Evolutionary conservation across 2,113 vertebrate genomes (phyloP).

Genomic region (Megaleporinus macrocephalus): DNA sequence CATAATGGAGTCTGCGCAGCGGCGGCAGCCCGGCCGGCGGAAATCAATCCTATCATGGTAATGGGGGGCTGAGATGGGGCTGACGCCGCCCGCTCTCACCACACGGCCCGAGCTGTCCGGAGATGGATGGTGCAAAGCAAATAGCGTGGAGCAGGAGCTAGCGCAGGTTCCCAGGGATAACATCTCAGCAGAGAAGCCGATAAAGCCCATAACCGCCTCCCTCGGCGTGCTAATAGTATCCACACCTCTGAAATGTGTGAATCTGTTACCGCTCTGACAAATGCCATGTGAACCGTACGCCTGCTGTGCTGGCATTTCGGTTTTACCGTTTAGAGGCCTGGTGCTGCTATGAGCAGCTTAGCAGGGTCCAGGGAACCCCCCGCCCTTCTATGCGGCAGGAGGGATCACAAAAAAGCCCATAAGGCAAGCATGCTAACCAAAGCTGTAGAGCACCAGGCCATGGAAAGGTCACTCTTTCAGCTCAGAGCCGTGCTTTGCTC

Average conservation of each 20-base stretch:
- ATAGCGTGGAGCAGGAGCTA: slow-evolving; percentile 34
- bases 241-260: slow-evolving; percentile 6
- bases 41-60: slow-evolving; percentile 68
- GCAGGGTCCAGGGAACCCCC: not conserved
- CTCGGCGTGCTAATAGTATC: slow-evolving; percentile 24
- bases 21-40: slow-evolving; percentile 37
- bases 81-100: slow-evolving; percentile 23
- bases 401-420: not conserved
- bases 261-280: slow-evolving; percentile 15
- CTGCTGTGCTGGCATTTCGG: not conserved
- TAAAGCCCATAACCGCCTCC: not conserved
- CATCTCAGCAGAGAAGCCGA: slow-evolving; percentile 13
- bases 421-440: not conserved
- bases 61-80: slow-evolving; percentile 65
- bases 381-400: not conserved
- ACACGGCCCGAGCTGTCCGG: slow-evolving; percentile 33
- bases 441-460: not conserved
- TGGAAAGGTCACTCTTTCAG: not conserved
- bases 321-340: not conserved
- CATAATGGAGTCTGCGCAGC: slow-evolving; percentile 63
- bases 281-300: not conserved
- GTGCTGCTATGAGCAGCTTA: not conserved
- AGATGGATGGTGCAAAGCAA: slow-evolving; percentile 48
- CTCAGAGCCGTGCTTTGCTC: not conserved
- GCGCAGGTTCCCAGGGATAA: slow-evolving; percentile 8